Evolutionary conservation across 2,797 vertebrate species (phyloP).

Genomic region (Anniella stebbinsi): DNA sequence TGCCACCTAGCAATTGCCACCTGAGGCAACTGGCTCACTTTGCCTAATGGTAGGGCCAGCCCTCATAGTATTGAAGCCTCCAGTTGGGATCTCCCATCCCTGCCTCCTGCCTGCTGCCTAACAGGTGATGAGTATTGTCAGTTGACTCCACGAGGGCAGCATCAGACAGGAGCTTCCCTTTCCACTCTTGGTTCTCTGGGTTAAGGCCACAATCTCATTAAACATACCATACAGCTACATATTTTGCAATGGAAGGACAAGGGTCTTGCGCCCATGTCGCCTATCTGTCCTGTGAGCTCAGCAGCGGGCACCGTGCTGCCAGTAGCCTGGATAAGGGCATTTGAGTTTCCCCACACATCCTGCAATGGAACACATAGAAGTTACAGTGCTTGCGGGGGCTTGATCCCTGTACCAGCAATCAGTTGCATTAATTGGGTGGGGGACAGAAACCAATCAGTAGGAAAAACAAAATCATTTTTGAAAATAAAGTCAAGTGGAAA

Average conservation of each 20-base stretch:
- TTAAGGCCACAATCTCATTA: neutral
- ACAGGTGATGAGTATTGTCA: neutral
- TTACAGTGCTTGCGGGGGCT: neutral
- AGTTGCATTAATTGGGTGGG: slow-evolving; percentile 59
- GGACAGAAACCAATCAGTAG: slow-evolving; percentile 76
- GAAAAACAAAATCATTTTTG: slow-evolving; percentile 74
- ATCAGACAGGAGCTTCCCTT: neutral
- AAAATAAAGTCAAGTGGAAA: slow-evolving; percentile 75
- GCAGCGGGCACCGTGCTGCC: neutral
- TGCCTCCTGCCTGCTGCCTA: neutral
- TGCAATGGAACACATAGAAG: neutral
- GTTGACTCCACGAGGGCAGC: neutral
- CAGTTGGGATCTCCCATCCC: neutral
- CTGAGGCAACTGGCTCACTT: no score
- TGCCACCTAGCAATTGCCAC: no score
- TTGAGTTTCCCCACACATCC: no score
- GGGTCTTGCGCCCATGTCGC: no score
- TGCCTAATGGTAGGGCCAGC: no score
- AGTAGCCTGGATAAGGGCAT: neutral
- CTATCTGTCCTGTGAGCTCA: neutral
- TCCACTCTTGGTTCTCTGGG: neutral
- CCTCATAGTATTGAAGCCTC: neutral
- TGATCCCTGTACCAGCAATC: slow-evolving; percentile 75
- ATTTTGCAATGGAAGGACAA: neutral
- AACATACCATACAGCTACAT: neutral